These are phyloP conservation scores for Polyploca ridens DNA, from an alignment of 2,888 invertebrate genomes.

Conservation along the genomic window DNA sequence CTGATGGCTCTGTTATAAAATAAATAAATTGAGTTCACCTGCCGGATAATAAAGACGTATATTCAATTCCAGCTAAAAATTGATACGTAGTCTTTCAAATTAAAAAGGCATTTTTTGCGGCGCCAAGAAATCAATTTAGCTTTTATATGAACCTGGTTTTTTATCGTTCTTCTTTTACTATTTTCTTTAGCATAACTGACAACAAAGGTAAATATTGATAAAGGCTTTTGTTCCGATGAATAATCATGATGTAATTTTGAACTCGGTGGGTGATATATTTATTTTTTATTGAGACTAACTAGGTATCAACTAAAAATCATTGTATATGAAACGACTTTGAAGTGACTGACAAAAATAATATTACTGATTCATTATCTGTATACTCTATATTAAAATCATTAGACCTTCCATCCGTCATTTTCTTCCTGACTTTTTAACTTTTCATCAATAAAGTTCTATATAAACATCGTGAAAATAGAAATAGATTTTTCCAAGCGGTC, in stretches of 20 bases:
- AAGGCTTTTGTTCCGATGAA: neutral
- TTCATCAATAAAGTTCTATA: neutral
- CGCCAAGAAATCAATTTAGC: constrained; percentile 4
- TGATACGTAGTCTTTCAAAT: neutral
- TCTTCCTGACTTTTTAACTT: neutral
- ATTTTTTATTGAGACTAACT: neutral
- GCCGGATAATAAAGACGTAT: neutral
- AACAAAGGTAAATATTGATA: neutral
- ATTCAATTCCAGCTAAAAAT: neutral
- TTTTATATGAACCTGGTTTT: neutral
- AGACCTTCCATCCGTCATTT: too few relatives aligned
- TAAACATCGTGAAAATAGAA: neutral
- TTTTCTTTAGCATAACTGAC: neutral
- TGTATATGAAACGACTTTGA: too few relatives aligned
- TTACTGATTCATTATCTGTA: too few relatives aligned
- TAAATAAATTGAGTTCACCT: too few relatives aligned
- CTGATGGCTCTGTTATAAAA: too few relatives aligned
- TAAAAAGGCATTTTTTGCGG: constrained; percentile 1
- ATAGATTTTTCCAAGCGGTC: neutral
- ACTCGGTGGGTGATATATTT: neutral
- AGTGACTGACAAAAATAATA: too few relatives aligned
- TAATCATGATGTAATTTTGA: neutral
- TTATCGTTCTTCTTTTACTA: neutral
- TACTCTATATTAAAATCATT: too few relatives aligned
- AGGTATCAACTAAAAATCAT: too few relatives aligned